Percentiles rank a stretch among this genome's conserved stretches.
These are phyloP conservation scores for Blera fallax DNA, from an alignment of 2,888 invertebrate species.

Conservation along the genomic window DNA sequence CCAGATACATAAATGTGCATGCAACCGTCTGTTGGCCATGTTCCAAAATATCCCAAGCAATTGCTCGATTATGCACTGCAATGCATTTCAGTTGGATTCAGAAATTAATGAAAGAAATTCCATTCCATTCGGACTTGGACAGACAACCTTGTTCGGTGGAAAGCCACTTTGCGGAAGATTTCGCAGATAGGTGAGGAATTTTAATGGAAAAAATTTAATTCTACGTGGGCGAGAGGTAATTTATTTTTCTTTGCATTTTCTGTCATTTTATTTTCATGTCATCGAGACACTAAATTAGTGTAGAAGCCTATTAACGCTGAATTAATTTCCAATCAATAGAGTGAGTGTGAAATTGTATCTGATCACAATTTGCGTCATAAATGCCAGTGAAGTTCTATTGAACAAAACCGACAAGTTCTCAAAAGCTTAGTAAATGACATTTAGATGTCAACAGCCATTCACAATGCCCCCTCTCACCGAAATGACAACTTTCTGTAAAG, in stretches of 20 bases:
- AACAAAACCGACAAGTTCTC: not conserved
- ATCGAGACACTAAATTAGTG: not conserved
- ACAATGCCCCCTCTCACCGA: not conserved
- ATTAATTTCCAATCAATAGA: not conserved
- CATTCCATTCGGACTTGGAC: not conserved
- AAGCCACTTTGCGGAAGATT: not conserved
- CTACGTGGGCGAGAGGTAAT: too few species aligned
- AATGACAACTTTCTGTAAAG: not conserved
- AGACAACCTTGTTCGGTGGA: not conserved
- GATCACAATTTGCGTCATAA: not conserved
- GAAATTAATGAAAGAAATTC: not conserved
- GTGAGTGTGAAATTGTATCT: not conserved
- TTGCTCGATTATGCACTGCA: not conserved
- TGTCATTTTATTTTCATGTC: not conserved
- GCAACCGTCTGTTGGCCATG: not conserved
- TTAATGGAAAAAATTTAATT: conserved; percentile 2
- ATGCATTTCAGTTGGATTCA: not conserved
- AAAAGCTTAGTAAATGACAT: conserved; percentile 1
- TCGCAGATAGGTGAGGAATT: not conserved
- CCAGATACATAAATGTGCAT: not conserved
- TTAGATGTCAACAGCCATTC: not conserved
- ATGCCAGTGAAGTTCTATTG: too few species aligned
- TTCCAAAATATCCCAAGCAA: not conserved
- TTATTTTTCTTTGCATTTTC: not conserved
- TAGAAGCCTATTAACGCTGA: not conserved